Evolutionary conservation across 2,888 invertebrate species (phyloP).

Genomic region (Oscheius sp.): DNA sequence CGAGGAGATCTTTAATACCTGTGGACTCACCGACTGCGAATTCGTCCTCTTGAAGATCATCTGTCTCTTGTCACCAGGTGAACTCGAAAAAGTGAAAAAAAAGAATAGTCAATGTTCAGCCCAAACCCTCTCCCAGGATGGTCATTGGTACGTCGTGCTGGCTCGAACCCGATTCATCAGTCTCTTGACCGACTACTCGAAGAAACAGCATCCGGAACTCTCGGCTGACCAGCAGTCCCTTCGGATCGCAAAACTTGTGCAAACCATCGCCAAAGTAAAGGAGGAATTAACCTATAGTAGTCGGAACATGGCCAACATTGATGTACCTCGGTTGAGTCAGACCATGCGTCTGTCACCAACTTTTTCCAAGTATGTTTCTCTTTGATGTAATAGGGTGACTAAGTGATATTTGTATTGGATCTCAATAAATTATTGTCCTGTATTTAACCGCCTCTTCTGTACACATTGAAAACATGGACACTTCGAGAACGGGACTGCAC

Average conservation of each 20-base stretch:
- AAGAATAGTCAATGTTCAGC: neutral
- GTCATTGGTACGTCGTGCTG: neutral
- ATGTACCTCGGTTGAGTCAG: neutral
- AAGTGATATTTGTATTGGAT: no score
- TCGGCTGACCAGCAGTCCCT: neutral
- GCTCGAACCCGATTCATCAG: constrained; percentile 3
- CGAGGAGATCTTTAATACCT: constrained; percentile 12
- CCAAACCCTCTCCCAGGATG: constrained; percentile 7
- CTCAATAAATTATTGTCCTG: no score
- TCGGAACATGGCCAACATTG: constrained; percentile 12
- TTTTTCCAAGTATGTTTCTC: neutral
- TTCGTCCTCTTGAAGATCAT: constrained; percentile 26
- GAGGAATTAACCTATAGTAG: constrained; percentile 2
- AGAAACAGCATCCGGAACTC: neutral
- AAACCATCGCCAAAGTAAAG: neutral
- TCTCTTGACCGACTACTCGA: constrained; percentile 1
- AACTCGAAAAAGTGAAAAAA: no score
- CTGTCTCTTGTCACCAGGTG: constrained; percentile 14
- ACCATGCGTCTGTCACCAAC: neutral
- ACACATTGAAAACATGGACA: no score
- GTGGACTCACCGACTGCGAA: constrained; percentile 11
- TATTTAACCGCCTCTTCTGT: no score
- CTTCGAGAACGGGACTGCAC: no score
- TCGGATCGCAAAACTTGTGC: neutral
- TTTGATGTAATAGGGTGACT: neutral